A percentile compares a stretch with the other conserved stretches of the same genome.
phyloP scores from a whole-genome alignment of 1,140 invertebrate species.

The Kradibia gibbosae region DNA sequence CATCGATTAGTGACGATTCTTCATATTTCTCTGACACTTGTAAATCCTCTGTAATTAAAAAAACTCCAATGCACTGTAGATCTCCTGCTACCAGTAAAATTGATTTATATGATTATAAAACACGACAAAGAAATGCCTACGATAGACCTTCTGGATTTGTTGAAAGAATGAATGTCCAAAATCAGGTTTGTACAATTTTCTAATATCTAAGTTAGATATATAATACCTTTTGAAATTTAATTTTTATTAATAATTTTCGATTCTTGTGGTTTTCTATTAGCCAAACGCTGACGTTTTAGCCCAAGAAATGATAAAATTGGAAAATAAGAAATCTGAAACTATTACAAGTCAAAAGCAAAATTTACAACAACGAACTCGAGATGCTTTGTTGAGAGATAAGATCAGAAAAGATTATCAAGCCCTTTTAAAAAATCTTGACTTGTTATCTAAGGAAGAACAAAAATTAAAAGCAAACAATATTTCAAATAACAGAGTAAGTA shows the following conservation, averaged over 20 bases:
- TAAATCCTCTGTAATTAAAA: constrained; percentile 50
- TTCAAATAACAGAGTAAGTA: constrained; percentile 55
- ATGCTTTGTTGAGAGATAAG: constrained; percentile 71
- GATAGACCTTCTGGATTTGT: constrained; percentile 61
- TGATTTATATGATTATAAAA: constrained; percentile 63
- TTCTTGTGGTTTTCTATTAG: constrained; percentile 49
- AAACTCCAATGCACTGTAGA: constrained; percentile 52
- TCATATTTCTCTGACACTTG: constrained; percentile 64
- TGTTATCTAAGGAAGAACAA: constrained; percentile 60
- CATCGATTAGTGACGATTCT: constrained; percentile 66
- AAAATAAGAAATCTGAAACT: constrained; percentile 53
- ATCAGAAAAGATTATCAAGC: constrained; percentile 71
- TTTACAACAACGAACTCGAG: constrained; percentile 67
- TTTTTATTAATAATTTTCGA: constrained; percentile 19
- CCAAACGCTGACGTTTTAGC: constrained; percentile 65
- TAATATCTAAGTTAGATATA: background rate
- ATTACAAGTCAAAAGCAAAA: constrained; percentile 54
- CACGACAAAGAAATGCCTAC: constrained; percentile 59
- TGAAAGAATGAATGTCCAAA: constrained; percentile 61
- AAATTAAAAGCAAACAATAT: constrained; percentile 64
- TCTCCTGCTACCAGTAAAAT: constrained; percentile 58
- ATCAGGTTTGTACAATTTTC: constrained; percentile 56
- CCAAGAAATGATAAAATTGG: constrained; percentile 54
- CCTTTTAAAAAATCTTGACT: constrained; percentile 67
- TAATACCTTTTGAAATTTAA: constrained; percentile 12